These are phyloP conservation scores for Cryptocephalus primarius DNA, from an alignment of 2,888 invertebrate species.

Conservation along the genomic window DNA sequence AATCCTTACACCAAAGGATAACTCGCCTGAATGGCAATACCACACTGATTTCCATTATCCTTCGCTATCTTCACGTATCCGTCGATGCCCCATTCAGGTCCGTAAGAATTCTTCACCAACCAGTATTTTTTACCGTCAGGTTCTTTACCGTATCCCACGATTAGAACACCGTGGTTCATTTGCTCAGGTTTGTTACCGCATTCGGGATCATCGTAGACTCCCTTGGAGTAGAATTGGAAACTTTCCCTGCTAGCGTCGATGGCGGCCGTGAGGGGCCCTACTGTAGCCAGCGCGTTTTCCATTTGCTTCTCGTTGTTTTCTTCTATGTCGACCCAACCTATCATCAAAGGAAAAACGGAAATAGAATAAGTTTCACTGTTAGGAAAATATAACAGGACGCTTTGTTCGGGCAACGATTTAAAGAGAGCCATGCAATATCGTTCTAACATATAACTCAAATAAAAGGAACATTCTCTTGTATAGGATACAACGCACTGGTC, in stretches of 20 bases:
- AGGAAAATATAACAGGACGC: no score
- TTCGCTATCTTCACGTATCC: constrained; percentile 31
- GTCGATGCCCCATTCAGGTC: constrained; percentile 31
- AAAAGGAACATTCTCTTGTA: no score
- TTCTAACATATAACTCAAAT: no score
- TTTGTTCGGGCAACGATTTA: no score
- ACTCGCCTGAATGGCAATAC: constrained; percentile 68
- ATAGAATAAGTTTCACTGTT: background rate
- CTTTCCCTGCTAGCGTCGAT: constrained; percentile 78
- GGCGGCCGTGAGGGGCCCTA: constrained; percentile 79
- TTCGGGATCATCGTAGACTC: constrained; percentile 68
- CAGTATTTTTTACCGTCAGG: constrained; percentile 51
- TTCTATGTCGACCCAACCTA: constrained; percentile 64
- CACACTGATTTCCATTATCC: constrained; percentile 61
- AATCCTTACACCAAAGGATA: constrained; percentile 64
- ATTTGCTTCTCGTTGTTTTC: constrained; percentile 63
- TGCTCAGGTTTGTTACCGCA: constrained; percentile 49
- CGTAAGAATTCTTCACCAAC: constrained; percentile 62
- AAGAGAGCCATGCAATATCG: no score
- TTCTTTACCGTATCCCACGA: constrained; percentile 68
- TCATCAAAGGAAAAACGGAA: background rate
- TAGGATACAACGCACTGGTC: no score
- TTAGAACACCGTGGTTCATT: constrained; percentile 76
- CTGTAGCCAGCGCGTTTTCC: constrained; percentile 66
- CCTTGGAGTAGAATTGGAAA: constrained; percentile 76